These are phyloP conservation scores for Rhingia rostrata DNA, from an alignment of 2,888 invertebrate genomes.

Conservation along the genomic window DNA sequence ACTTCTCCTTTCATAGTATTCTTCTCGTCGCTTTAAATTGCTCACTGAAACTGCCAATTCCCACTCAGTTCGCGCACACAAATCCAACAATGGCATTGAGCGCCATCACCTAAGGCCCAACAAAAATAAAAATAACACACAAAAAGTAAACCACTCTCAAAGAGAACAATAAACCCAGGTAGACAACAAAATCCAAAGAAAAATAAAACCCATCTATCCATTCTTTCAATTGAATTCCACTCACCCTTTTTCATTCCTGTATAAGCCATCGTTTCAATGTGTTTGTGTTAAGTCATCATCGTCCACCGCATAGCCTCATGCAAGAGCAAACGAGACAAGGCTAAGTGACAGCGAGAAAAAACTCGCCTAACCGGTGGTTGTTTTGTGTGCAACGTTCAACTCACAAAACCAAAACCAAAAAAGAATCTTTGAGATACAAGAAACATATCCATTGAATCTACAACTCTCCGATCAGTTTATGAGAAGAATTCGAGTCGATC, in stretches of 20 bases:
- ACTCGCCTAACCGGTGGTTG: conserved; percentile 74
- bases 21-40: conserved; percentile 11
- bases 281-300: conserved; percentile 66
- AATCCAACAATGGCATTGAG: conserved; percentile 28
- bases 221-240: conserved; percentile 46
- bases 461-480: conserved; percentile 79
- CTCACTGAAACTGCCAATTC: background rate
- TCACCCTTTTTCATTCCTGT: conserved; percentile 40
- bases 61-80: conserved; percentile 35
- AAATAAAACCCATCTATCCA: conserved; percentile 44
- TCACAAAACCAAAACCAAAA: conserved; percentile 29
- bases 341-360: conserved; percentile 53
- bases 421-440: conserved; percentile 68
- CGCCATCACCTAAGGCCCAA: conserved; percentile 17
- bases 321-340: conserved; percentile 71
- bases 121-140: background rate
- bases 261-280: conserved; percentile 20
- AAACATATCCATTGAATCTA: conserved; percentile 65
- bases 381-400: conserved; percentile 51
- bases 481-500: conserved; percentile 81
- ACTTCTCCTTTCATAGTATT: background rate
- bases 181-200: conserved; percentile 8
- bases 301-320: conserved; percentile 24
- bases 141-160: conserved; percentile 14
- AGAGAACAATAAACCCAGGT: conserved; percentile 69